These are phyloP conservation scores for Drosophila ezoana DNA, from an alignment of 2,888 invertebrate genomes.

Conservation along the genomic window DNA sequence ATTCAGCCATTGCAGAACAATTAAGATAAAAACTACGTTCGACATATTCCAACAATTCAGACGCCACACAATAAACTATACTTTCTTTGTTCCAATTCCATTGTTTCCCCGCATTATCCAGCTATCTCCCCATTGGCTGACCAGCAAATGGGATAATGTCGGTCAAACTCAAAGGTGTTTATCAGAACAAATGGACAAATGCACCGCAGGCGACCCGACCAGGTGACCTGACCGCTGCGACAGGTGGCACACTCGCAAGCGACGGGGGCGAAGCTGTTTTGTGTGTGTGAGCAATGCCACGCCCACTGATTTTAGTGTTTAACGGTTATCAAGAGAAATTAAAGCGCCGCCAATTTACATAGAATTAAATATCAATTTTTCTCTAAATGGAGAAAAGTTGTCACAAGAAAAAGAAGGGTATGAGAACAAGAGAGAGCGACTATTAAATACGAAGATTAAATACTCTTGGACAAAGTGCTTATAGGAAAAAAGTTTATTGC, in stretches of 20 bases:
- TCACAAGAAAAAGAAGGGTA: no score
- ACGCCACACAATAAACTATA: background rate
- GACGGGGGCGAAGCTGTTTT: background rate
- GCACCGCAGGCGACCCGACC: constrained; percentile 4
- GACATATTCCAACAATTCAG: no score
- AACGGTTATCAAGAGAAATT: constrained; percentile 52
- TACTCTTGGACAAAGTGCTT: no score
- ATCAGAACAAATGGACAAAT: constrained; percentile 21
- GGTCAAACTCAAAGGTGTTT: constrained; percentile 31
- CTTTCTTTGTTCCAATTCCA: constrained; percentile 10
- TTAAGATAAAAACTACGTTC: no score
- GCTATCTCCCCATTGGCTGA: constrained; percentile 4
- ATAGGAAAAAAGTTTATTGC: no score
- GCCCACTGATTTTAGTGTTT: constrained; percentile 29
- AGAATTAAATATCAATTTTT: constrained; percentile 48
- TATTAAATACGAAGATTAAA: no score
- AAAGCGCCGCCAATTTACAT: constrained; percentile 56
- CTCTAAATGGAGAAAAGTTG: no score
- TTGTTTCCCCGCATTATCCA: constrained; percentile 10
- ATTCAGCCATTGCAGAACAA: no score
- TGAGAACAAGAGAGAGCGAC: no score
- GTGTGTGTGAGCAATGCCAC: background rate
- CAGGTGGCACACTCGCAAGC: constrained; percentile 2
- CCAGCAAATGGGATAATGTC: constrained; percentile 15
- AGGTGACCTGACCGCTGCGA: constrained; percentile 1